These are phyloP conservation scores for Agrotis ipsilon DNA, from an alignment of 2,888 invertebrate species.

Conservation along the genomic window DNA sequence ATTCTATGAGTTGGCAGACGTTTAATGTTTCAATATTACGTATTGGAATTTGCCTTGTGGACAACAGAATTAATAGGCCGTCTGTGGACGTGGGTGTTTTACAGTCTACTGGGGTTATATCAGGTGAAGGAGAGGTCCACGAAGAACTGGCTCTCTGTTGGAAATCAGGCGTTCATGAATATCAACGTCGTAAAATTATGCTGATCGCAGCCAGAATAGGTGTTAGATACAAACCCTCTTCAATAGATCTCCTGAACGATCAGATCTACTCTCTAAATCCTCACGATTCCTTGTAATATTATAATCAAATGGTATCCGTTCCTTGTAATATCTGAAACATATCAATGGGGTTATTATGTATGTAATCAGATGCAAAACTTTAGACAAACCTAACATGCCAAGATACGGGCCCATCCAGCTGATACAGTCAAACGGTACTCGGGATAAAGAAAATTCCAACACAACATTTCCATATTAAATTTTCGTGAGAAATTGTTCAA, in stretches of 20 bases:
- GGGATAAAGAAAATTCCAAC: conserved; percentile 33
- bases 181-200: conserved; percentile 21
- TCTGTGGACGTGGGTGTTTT: conserved; percentile 20
- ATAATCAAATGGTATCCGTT: conserved; percentile 27
- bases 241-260: conserved; percentile 25
- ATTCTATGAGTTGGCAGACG: conserved; percentile 23
- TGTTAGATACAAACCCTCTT: not conserved
- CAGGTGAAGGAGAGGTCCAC: not conserved
- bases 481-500: conserved; percentile 56
- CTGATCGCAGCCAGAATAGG: conserved; percentile 10
- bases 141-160: not conserved
- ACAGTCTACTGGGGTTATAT: conserved; percentile 11
- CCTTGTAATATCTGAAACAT: not conserved
- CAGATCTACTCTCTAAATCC: not conserved
- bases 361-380: not conserved
- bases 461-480: conserved; percentile 26
- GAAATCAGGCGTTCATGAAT: conserved; percentile 21
- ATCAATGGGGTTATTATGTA: not conserved
- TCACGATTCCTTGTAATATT: conserved; percentile 29
- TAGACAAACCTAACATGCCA: not conserved
- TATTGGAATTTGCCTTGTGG: conserved; percentile 7
- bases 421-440: conserved; percentile 16
- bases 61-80: conserved; percentile 14
- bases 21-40: conserved; percentile 29
- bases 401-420: not conserved